Conservation (phyloP, 2,888 invertebrate species). For the Microplitis manilae region DNA sequence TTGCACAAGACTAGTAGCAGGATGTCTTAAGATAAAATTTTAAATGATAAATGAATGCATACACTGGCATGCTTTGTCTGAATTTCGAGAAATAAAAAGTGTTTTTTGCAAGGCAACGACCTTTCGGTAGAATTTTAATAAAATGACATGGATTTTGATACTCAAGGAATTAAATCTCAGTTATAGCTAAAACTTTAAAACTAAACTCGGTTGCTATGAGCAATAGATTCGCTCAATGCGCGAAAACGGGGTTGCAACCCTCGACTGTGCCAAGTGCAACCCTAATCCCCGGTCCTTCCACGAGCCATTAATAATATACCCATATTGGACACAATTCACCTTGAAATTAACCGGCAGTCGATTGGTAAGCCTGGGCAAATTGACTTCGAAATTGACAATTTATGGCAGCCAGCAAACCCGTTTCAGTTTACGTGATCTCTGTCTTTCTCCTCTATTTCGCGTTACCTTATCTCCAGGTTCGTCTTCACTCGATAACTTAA, state of each 20-base stretch:
- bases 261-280: slow-evolving; percentile 62
- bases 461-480: neutral
- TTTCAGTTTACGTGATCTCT: neutral
- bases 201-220: slow-evolving; percentile 56
- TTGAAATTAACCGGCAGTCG: slow-evolving; percentile 72
- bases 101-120: no score
- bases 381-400: slow-evolving; percentile 72
- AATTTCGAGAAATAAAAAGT: neutral
- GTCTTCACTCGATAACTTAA: neutral
- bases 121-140: no score
- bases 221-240: slow-evolving; percentile 69
- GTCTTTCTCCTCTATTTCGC: neutral
- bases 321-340: slow-evolving; percentile 73
- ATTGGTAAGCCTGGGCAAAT: slow-evolving; percentile 71
- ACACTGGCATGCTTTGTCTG: slow-evolving; percentile 22
- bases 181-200: slow-evolving; percentile 34
- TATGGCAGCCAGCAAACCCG: slow-evolving; percentile 54
- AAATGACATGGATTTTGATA: neutral
- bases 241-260: slow-evolving; percentile 70
- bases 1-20: slow-evolving; percentile 62
- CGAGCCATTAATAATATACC: slow-evolving; percentile 72
- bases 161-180: slow-evolving; percentile 32
- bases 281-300: slow-evolving; percentile 44
- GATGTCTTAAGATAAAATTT: slow-evolving; percentile 58
- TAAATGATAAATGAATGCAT: neutral